Percentiles rank a stretch among this genome's conserved stretches.
These are phyloP conservation scores for Mythimna albipuncta DNA, from an alignment of 2,888 invertebrate genomes.

Conservation along the genomic window DNA sequence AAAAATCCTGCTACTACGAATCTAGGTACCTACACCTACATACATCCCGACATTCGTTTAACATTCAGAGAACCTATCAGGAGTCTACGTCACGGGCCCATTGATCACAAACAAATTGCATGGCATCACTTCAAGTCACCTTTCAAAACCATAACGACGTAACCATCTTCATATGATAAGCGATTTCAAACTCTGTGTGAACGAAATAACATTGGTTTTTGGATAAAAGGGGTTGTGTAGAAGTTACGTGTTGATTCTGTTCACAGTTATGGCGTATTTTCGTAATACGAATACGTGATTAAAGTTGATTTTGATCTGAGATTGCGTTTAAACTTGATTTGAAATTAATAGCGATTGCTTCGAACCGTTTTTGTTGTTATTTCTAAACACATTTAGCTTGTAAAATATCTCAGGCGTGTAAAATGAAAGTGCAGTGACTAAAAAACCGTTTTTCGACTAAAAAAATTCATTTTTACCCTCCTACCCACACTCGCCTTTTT, in stretches of 20 bases:
- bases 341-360: constrained; percentile 26
- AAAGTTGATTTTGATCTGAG: constrained; percentile 36
- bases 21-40: not conserved
- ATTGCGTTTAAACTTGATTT: constrained; percentile 39
- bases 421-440: too few species aligned
- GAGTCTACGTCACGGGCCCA: constrained; percentile 41
- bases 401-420: not conserved
- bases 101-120: constrained; percentile 61
- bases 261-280: constrained; percentile 34
- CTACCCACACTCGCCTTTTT: too few species aligned
- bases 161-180: not conserved
- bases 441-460: too few species aligned
- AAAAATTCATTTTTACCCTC: too few species aligned
- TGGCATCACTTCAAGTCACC: constrained; percentile 41
- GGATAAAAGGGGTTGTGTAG: not conserved
- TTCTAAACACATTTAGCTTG: not conserved
- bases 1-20: not conserved
- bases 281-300: constrained; percentile 22
- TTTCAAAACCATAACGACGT: constrained; percentile 13
- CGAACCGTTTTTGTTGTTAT: not conserved
- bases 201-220: not conserved
- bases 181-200: constrained; percentile 9
- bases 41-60: constrained; percentile 12
- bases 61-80: constrained; percentile 11
- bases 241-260: not conserved